These are phyloP conservation scores for Torymus texanus DNA, from an alignment of 2,888 invertebrate species.

Conservation along the genomic window DNA sequence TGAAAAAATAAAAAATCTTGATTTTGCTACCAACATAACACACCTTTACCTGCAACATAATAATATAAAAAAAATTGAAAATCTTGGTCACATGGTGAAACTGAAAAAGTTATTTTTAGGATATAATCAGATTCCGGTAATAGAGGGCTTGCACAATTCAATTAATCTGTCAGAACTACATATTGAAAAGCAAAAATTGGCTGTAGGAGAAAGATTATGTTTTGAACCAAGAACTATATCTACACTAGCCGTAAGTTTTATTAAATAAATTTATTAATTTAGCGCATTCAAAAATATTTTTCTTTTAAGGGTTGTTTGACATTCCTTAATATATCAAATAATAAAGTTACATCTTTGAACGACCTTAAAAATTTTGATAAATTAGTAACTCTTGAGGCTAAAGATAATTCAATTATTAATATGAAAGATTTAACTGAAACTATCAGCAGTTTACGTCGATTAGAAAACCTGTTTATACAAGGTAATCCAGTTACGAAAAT, in stretches of 20 bases:
- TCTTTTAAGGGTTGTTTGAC: constrained; percentile 77
- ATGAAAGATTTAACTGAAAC: constrained; percentile 77
- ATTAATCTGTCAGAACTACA: constrained; percentile 81
- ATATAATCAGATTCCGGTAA: constrained; percentile 81
- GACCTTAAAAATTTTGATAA: constrained; percentile 77
- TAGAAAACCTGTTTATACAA: constrained; percentile 78
- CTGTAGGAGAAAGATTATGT: constrained; percentile 78
- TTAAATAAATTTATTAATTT: constrained; percentile 2
- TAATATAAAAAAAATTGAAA: constrained; percentile 83
- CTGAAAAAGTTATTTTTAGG: constrained; percentile 87
- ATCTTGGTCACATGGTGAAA: constrained; percentile 79
- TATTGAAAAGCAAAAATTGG: constrained; percentile 81
- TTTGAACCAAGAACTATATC: constrained; percentile 82
- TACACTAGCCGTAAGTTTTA: constrained; percentile 77
- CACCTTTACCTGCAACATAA: constrained; percentile 87
- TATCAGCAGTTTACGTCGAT: constrained; percentile 77
- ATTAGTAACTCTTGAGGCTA: constrained; percentile 78
- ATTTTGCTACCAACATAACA: constrained; percentile 80
- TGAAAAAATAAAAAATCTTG: constrained; percentile 83
- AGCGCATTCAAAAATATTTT: constrained; percentile 1
- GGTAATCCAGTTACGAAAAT: constrained; percentile 81
- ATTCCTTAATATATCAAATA: constrained; percentile 80
- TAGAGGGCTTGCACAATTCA: constrained; percentile 82
- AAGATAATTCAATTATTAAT: constrained; percentile 79
- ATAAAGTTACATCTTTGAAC: constrained; percentile 78